Evolutionary conservation across 2,888 invertebrate genomes (phyloP).

Genomic region (Leptinotarsa peninsularis): DNA sequence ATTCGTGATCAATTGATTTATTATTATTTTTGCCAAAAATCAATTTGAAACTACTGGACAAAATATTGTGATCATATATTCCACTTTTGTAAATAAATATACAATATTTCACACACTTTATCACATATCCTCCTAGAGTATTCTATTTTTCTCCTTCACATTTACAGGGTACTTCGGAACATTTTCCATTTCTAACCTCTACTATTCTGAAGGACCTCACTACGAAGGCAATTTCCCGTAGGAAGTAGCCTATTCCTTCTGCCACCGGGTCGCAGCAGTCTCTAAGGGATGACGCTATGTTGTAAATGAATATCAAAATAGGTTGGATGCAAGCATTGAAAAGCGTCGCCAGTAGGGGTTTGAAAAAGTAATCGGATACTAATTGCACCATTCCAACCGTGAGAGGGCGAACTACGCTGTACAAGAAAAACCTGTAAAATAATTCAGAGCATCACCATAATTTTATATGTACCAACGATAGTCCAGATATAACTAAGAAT

Average conservation of each 20-base stretch:
- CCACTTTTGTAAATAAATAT: neutral
- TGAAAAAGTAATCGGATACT: slow-evolving; percentile 75
- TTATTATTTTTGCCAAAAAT: too few species aligned
- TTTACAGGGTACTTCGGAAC: slow-evolving; percentile 13
- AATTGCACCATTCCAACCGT: slow-evolving; percentile 73
- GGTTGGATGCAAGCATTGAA: slow-evolving; percentile 79
- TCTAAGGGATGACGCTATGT: slow-evolving; percentile 72
- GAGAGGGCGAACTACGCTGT: slow-evolving; percentile 71
- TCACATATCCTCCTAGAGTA: slow-evolving; percentile 4
- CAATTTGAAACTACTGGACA: neutral
- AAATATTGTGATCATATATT: neutral
- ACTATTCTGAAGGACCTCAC: slow-evolving; percentile 67
- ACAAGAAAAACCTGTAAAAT: slow-evolving; percentile 68
- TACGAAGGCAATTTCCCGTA: slow-evolving; percentile 66
- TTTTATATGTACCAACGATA: too few species aligned
- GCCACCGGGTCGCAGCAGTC: slow-evolving; percentile 75
- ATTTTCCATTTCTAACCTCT: slow-evolving; percentile 61
- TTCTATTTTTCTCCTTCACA: slow-evolving; percentile 4
- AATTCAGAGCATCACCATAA: neutral
- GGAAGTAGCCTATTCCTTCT: slow-evolving; percentile 69
- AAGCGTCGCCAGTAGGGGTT: slow-evolving; percentile 73
- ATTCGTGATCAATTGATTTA: too few species aligned
- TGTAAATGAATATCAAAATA: slow-evolving; percentile 73
- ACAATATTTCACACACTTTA: neutral
- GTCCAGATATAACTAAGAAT: too few species aligned